Base-by-base conservation (phyloP, 1,140 invertebrate species). In the Dermatophagoides farinae region DNA sequence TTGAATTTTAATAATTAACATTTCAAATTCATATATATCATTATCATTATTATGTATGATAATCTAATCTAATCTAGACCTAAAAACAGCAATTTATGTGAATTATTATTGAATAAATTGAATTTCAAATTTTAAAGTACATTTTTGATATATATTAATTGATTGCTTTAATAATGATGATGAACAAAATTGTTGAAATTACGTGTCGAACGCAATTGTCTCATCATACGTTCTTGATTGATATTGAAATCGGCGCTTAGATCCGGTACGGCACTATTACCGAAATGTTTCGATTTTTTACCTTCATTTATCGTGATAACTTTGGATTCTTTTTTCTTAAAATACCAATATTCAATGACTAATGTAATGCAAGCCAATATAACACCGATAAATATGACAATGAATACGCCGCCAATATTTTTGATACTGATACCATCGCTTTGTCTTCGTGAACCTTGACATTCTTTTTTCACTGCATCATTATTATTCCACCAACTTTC, bases 351-450 rank as follows among this genome's bases (percentile, higher is more conserved):
- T 72, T 97, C 92, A 47, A 91, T 82, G 0, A 82, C 82, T n/a
- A 97, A 73, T 0, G 89, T 93, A 31, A 95, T 72, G 65, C 89
- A 88, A 11, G 91, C 88, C 66, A 93, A 74, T 0, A 83, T 84
- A 46, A 95, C 92, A 0, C 90, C 90, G 53, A 90, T 86, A 66
- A 93, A 88, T 64, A 95, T 92, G 0, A 93, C 86, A 49, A 97
- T 90, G 68, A 97, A 97, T 0, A 97, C 91, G 0, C 92, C 92
- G 44, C 92, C 79, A 63, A 97, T 97, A 70, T 97, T 97, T 65
- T 91, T 80, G 64, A 97, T 95, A 61, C 87, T 91, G 67, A 97
- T 97, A 41, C 92, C 91, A 66, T 93, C 90, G 16, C 84, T 88
- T 71, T 95, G 86, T 69, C 92, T 85, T 60, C 91, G 86, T 47